phyloP scores from a whole-genome alignment of 2,113 vertebrate species.

The Gyps fulvus region DNA sequence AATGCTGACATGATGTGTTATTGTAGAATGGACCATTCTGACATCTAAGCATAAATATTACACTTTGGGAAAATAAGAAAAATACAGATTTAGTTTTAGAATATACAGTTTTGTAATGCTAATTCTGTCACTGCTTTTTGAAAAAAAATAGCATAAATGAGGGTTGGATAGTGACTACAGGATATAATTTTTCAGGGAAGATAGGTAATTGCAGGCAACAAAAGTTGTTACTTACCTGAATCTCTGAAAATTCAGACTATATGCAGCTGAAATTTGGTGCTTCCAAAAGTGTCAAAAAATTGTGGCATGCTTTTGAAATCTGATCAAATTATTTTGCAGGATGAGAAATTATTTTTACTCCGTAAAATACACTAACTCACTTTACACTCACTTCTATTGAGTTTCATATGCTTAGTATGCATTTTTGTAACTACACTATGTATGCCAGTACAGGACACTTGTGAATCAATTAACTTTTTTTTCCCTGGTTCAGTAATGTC shows the following conservation, averaged over 20 bases:
- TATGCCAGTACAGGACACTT: neutral
- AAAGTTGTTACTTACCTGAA: neutral
- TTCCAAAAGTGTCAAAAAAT: neutral
- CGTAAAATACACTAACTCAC: neutral
- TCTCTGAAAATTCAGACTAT: neutral
- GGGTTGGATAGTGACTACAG: neutral
- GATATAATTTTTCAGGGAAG: neutral
- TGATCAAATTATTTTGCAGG: neutral
- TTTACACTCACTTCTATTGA: neutral
- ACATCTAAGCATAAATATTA: neutral
- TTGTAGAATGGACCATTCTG: neutral
- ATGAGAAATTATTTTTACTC: neutral
- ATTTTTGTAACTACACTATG: neutral
- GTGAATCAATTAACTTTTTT: neutral
- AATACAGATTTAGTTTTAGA: neutral
- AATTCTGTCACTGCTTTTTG: neutral
- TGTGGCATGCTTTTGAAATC: neutral
- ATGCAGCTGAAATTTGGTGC: neutral
- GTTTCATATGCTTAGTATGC: neutral
- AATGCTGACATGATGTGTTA: neutral
- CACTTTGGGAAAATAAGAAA: neutral
- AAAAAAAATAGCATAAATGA: neutral
- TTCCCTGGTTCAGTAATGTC: neutral
- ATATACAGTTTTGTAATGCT: neutral
- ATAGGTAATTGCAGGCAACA: neutral